Conservation (phyloP, 2,113 vertebrate genomes). For the Phrynocephalus versicolor region DNA sequence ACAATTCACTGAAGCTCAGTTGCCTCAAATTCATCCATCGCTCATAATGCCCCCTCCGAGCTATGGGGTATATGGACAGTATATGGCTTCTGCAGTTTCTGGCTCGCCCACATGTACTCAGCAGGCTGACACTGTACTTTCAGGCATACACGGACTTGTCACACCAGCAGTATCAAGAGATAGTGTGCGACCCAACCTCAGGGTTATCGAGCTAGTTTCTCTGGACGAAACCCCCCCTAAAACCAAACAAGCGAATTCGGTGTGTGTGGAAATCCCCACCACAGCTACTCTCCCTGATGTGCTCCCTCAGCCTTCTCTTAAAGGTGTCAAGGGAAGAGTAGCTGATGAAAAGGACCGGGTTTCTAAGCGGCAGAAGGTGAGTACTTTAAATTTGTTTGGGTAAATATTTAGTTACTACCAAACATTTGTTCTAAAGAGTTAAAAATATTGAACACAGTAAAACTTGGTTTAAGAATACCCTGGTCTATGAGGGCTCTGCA, state of each 20-base stretch:
- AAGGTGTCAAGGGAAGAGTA: constrained; percentile 68
- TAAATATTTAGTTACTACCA: neutral
- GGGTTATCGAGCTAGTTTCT: constrained; percentile 81
- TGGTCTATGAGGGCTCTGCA: too few species aligned
- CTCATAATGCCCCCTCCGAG: constrained; percentile 73
- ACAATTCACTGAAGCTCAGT: constrained; percentile 77
- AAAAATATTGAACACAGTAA: neutral
- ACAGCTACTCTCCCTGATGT: constrained; percentile 61
- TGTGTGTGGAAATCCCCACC: constrained; percentile 73
- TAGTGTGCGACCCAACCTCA: constrained; percentile 74
- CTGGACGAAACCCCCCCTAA: constrained; percentile 61
- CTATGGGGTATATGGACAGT: constrained; percentile 86
- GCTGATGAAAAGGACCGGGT: constrained; percentile 88
- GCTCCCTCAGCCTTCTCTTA: constrained; percentile 63
- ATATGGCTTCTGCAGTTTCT: constrained; percentile 84
- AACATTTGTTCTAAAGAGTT: neutral
- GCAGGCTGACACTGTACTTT: constrained; percentile 72
- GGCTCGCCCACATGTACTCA: constrained; percentile 88
- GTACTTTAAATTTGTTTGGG: constrained; percentile 23
- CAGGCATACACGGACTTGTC: constrained; percentile 69
- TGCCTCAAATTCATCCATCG: constrained; percentile 77
- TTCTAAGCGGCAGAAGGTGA: constrained; percentile 90
- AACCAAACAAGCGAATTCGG: constrained; percentile 67
- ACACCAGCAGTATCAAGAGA: constrained; percentile 71
- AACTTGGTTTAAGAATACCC: too few species aligned